Conservation (phyloP, 2,113 vertebrate species). For the Murina feae region DNA sequence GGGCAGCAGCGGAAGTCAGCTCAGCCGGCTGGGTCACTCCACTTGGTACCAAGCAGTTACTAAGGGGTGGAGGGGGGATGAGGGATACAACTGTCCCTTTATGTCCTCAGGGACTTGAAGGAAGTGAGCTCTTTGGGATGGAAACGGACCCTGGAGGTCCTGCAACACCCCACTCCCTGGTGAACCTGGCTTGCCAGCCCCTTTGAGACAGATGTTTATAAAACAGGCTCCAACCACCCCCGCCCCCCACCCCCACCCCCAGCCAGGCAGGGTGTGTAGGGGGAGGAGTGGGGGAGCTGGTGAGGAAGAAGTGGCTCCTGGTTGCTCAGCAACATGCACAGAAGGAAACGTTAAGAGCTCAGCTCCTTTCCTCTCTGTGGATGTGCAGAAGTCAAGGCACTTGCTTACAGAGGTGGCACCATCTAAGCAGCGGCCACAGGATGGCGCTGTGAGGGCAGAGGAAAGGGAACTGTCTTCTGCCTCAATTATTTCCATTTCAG, state of each 20-base stretch:
- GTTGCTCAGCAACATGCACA: too few species aligned
- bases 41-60: not conserved
- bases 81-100: too few species aligned
- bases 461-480: not conserved
- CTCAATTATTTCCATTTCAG: constrained; percentile 15
- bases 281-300: too few species aligned
- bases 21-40: not conserved
- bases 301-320: not conserved
- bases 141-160: not conserved
- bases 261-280: not conserved
- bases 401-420: not conserved
- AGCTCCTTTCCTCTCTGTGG: not conserved
- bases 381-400: not conserved
- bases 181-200: not conserved
- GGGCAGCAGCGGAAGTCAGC: not conserved
- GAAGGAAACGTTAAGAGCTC: not conserved
- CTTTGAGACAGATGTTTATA: not conserved
- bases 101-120: not conserved
- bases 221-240: not conserved
- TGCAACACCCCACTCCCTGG: rapidly evolving
- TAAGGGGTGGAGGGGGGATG: too few species aligned
- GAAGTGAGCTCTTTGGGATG: not conserved
- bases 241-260: rapidly evolving
- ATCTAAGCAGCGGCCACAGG: not conserved
- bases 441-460: not conserved